These are phyloP conservation scores for Acholoe squamosa DNA, from an alignment of 2,888 invertebrate species.

Conservation along the genomic window DNA sequence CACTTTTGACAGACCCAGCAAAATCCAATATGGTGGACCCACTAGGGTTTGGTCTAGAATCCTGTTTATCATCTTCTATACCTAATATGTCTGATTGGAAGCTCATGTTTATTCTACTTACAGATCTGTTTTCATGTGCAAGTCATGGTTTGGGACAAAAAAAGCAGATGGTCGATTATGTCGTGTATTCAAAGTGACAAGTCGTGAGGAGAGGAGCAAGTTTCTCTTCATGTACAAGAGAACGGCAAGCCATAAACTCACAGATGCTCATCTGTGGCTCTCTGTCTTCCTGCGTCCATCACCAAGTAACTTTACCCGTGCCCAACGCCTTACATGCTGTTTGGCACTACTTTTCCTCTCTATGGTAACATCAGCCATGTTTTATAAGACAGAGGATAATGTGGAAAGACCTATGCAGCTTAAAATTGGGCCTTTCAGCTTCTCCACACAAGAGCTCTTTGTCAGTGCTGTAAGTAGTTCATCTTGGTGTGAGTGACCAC, in stretches of 20 bases:
- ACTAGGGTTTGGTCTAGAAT: too few relatives aligned
- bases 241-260: not conserved
- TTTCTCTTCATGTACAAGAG: not conserved
- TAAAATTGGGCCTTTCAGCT: slow-evolving; percentile 10
- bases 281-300: slow-evolving; percentile 6
- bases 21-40: too few relatives aligned
- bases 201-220: not conserved
- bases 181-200: not conserved
- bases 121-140: slow-evolving; percentile 5
- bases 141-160: not conserved
- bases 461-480: slow-evolving; percentile 25
- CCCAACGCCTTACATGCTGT: not conserved
- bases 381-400: slow-evolving; percentile 21
- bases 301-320: not conserved
- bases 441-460: slow-evolving; percentile 35
- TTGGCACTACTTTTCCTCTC: slow-evolving; percentile 18
- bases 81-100: too few relatives aligned
- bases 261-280: not conserved
- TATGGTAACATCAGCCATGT: slow-evolving; percentile 48
- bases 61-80: too few relatives aligned
- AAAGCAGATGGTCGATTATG: not conserved
- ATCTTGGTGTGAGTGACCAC: too few relatives aligned
- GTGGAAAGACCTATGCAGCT: slow-evolving; percentile 12
- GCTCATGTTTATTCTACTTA: not conserved
- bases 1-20: too few relatives aligned